Evolutionary conservation across 2,113 vertebrate genomes (phyloP), one percentile per base, ranked within the genome.

Genomic region (Lynx canadensis): DNA sequence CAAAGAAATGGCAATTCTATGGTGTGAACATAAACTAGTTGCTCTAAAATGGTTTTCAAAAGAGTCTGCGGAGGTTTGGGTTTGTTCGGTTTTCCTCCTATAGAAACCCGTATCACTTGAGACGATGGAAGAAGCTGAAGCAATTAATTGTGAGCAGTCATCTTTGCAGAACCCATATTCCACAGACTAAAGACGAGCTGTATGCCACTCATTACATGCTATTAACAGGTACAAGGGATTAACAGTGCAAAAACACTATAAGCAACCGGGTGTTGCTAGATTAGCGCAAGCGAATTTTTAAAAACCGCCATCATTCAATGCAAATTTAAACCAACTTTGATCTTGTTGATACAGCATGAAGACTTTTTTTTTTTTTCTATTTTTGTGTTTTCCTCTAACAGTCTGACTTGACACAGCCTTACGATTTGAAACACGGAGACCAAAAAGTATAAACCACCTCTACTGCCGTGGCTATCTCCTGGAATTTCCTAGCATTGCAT

Each of bases 321-420:
- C 76, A 76, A 90, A 80, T 69, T 93, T 90, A 95, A 93, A 94
- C 65, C n/a, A 91, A 80, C n/a, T 63, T n/a, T 79, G 71, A 74
- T 80, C 48, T 91, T 88, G 80, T 66, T 63, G 10, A 82, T 7
- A 81, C 21, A 5, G 36, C 29, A 71, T 7, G 7, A 85, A 84
- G 65, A 66, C 38, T 38, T 87, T 68, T 74, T 63, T 38, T 38
- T 87, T 74, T 69, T 63, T 83, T 52, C 52, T 36, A 33, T 63
- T 66, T n/a, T 41, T 9, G 18, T 31, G 78, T 86, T 94, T 85
- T 78, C 19, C 74, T 78, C 11, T 41, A 81, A 84, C 18, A 78
- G 18, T 89, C 13, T 73, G 63, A 88, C 79, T 92, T 71, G 48
- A 80, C 10, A 84, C 1, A 74, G 45, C 29, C 79, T 71, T 73